Evolutionary conservation across 2,113 vertebrate genomes (phyloP).

Genomic region (Grantiella picta): DNA sequence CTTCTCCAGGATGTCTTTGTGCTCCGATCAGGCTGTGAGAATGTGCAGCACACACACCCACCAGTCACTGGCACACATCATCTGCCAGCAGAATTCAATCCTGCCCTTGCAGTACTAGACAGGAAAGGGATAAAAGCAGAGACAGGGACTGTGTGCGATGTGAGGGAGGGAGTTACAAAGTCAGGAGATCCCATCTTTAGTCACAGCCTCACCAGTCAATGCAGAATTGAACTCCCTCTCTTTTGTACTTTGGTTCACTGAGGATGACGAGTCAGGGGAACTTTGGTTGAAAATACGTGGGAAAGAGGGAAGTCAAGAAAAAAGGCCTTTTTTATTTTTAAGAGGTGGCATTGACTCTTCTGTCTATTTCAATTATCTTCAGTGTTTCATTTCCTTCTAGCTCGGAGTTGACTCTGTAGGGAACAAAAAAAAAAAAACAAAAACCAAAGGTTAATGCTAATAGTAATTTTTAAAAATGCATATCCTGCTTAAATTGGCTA

Average conservation of each 20-base stretch:
- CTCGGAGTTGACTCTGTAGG: constrained; percentile 72
- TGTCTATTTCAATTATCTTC: constrained; percentile 83
- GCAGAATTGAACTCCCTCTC: constrained; percentile 23
- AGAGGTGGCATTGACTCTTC: constrained; percentile 84
- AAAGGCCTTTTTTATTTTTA: constrained; percentile 59
- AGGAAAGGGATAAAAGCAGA: constrained; percentile 33
- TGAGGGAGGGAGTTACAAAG: not conserved
- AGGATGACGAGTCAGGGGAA: constrained; percentile 23
- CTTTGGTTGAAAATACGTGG: constrained; percentile 22
- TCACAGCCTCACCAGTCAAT: constrained; percentile 13
- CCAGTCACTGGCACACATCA: constrained; percentile 15
- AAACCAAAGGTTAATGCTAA: not conserved
- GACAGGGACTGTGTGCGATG: not conserved
- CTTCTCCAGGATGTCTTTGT: not conserved
- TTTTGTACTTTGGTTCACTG: constrained; percentile 52
- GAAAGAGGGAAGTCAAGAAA: constrained; percentile 22
- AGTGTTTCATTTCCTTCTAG: constrained; percentile 78
- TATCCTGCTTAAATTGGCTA: not conserved
- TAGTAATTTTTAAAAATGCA: not conserved
- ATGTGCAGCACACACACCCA: not conserved
- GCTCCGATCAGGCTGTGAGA: not conserved
- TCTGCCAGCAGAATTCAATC: not conserved
- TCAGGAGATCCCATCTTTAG: constrained; percentile 3
- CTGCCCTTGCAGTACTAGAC: not conserved
- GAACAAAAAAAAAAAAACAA: not conserved